Conservation (phyloP, 35 echinoderm and acorn worm genomes). For the Heliocidaris erythrogramma region DNA sequence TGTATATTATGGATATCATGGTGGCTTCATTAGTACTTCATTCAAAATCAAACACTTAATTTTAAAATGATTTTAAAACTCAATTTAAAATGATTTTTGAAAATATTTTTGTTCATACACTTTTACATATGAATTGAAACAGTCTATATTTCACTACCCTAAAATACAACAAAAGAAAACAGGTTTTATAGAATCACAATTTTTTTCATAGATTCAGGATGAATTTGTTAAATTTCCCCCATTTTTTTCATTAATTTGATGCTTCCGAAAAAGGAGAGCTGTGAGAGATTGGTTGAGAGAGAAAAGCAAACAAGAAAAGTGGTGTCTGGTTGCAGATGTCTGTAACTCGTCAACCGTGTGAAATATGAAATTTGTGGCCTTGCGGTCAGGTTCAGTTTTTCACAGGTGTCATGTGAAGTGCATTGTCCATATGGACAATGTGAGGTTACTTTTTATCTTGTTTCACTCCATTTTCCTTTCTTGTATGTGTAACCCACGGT, state of each 20-base stretch:
- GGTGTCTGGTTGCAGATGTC: conserved; percentile 6
- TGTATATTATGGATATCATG: too few relatives aligned
- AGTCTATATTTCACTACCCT: not conserved
- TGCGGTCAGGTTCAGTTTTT: too few relatives aligned
- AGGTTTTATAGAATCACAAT: too few relatives aligned
- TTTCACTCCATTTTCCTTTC: not conserved
- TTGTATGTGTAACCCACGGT: not conserved
- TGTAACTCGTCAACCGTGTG: not conserved
- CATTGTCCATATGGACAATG: not conserved
- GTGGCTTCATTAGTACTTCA: too few relatives aligned
- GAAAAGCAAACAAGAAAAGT: not conserved
- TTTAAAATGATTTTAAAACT: not conserved
- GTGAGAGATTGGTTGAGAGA: not conserved
- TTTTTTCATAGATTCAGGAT: too few relatives aligned
- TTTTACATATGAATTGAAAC: not conserved
- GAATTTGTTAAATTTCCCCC: not conserved
- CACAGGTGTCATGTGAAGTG: not conserved
- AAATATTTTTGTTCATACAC: not conserved
- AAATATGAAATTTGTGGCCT: not conserved
- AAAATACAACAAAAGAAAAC: too few relatives aligned
- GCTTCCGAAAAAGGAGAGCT: not conserved
- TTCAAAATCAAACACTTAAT: too few relatives aligned
- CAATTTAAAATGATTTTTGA: not conserved
- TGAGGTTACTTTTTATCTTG: not conserved
- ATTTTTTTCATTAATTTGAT: not conserved